Conservation (phyloP, 2,888 invertebrate genomes). For the Philopedon plagiatum region DNA sequence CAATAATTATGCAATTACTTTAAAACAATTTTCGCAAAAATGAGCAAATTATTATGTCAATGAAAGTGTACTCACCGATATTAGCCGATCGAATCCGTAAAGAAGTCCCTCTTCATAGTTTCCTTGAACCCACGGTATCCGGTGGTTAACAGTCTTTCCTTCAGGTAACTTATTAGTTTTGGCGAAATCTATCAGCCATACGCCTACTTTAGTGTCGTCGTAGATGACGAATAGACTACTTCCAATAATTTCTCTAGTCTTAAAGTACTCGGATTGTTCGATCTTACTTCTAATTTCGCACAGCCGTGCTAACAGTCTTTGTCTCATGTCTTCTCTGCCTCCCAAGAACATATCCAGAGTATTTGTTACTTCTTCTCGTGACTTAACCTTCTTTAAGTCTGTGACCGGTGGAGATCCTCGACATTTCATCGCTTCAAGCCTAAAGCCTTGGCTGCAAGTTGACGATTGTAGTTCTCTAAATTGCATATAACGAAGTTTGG, state of each 20-base stretch:
- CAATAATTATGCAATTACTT: background rate
- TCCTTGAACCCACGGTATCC: constrained; percentile 89
- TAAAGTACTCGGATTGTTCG: constrained; percentile 88
- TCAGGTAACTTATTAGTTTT: constrained; percentile 87
- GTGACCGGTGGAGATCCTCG: constrained; percentile 87
- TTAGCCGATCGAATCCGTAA: constrained; percentile 92
- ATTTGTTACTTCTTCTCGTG: constrained; percentile 79
- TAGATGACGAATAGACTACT: constrained; percentile 96
- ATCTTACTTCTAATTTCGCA: constrained; percentile 83
- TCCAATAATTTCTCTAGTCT: constrained; percentile 91
- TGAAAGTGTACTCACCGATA: constrained; percentile 72
- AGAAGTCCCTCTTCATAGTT: constrained; percentile 98
- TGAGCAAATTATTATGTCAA: background rate
- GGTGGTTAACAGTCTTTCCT: constrained; percentile 81
- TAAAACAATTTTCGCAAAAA: background rate
- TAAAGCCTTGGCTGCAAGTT: constrained; percentile 92
- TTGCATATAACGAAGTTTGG: constrained; percentile 97
- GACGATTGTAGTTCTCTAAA: constrained; percentile 95
- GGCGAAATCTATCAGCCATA: constrained; percentile 98
- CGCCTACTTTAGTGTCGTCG: constrained; percentile 89
- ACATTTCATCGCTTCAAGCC: constrained; percentile 95
- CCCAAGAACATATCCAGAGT: constrained; percentile 84
- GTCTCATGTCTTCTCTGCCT: constrained; percentile 76
- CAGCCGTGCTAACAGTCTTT: constrained; percentile 81
- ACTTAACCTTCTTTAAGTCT: constrained; percentile 90